phyloP scores from a whole-genome alignment of 2,888 invertebrate species.

The Bembecia ichneumoniformis region DNA sequence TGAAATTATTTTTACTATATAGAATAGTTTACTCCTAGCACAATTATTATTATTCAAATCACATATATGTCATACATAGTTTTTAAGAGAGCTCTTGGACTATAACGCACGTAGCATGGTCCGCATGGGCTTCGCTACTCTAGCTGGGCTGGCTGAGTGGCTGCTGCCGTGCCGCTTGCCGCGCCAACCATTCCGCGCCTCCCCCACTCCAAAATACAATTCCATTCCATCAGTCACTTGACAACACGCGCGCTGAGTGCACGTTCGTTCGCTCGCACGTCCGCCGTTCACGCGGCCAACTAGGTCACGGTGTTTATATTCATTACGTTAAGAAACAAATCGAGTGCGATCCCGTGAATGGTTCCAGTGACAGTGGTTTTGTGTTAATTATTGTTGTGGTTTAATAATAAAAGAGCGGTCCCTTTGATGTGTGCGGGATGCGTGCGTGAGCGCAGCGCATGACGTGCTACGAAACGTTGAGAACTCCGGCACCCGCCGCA shows the following conservation, averaged over 20 bases:
- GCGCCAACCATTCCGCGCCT: constrained; percentile 29
- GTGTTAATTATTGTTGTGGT: constrained; percentile 34
- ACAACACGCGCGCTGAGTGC: constrained; percentile 43
- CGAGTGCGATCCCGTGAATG: constrained; percentile 46
- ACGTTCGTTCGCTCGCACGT: constrained; percentile 29
- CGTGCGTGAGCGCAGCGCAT: constrained; percentile 73
- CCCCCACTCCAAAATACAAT: constrained; percentile 11
- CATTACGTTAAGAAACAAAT: constrained; percentile 30
- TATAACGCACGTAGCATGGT: no score
- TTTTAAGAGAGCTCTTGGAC: no score
- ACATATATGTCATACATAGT: neutral
- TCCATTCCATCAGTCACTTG: constrained; percentile 48
- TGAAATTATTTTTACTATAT: no score
- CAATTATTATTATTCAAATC: no score
- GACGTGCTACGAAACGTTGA: constrained; percentile 73
- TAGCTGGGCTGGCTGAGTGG: constrained; percentile 10
- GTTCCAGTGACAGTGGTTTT: constrained; percentile 44
- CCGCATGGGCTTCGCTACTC: neutral
- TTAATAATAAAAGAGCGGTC: constrained; percentile 49
- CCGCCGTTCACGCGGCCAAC: constrained; percentile 59
- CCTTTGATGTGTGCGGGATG: constrained; percentile 69
- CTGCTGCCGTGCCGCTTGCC: constrained; percentile 21
- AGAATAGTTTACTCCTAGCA: no score
- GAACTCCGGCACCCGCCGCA: constrained; percentile 69
- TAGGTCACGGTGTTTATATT: constrained; percentile 57